Conservation (phyloP, 1,140 invertebrate species). For the Drepana arcuata region DNA sequence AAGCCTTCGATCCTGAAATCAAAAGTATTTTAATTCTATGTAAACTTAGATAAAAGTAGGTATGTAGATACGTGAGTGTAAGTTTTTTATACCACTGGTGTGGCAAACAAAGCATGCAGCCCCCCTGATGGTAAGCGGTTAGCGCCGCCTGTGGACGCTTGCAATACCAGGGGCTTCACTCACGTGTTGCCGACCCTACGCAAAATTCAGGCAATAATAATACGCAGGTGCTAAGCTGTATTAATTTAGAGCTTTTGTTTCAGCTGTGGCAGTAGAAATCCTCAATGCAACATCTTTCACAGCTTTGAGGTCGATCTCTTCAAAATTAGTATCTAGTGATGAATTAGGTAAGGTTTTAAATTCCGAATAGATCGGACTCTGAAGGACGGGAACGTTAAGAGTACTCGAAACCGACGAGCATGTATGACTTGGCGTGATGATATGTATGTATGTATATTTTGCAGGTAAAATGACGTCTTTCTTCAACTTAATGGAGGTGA, state of each 20-base stretch:
- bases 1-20: neutral
- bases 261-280: conserved; percentile 81
- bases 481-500: conserved; percentile 50
- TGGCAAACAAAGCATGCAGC: too few relatives aligned
- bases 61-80: neutral
- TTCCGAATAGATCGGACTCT: conserved; percentile 21
- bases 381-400: too few relatives aligned
- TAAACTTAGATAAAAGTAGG: too few relatives aligned
- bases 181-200: too few relatives aligned
- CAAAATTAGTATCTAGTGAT: conserved; percentile 81
- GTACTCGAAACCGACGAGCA: too few relatives aligned
- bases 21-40: neutral
- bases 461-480: conserved; percentile 55
- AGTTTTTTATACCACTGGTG: neutral
- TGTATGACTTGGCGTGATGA: too few relatives aligned
- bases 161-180: too few relatives aligned
- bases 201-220: too few relatives aligned
- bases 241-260: conserved; percentile 20
- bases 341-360: conserved; percentile 76
- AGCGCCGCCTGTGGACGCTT: too few relatives aligned
- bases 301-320: conserved; percentile 84
- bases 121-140: too few relatives aligned
- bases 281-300: conserved; percentile 86
- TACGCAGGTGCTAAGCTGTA: neutral
- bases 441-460: too few relatives aligned